Base-by-base conservation (phyloP, 2,888 invertebrate genomes). In the Meliscaeva auricollis region DNA sequence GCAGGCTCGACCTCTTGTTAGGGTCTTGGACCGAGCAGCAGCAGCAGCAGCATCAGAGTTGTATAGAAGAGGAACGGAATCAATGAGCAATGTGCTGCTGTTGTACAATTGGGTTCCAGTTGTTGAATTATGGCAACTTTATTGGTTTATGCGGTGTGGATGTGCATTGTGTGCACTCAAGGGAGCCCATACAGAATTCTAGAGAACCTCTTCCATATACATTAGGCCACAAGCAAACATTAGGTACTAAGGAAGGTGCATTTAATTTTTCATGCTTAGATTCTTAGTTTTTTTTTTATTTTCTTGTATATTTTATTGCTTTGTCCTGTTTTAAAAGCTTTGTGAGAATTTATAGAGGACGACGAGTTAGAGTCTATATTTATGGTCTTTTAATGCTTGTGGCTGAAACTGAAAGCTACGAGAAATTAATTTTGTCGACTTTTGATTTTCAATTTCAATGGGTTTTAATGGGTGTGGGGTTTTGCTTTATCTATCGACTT, bases 91-190 rank as follows among this genome's bases (percentile, higher is more conserved):
- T 84, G 84, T 80, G 75, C 75, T 76, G 35, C 66, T 50, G 52
- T 80, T 38, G 38, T 38, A 70, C 80, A 75, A 78, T 83, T 78
- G 74, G 83, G 73, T 73, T 82, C 62, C 56, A 74, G 74, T 83
- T 84, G 84, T 83, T 84, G 84, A 84, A 79, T 84, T 84, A 84
- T 84, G 76, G 84, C 75, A 84, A 84, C 84, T 84, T 80, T 84
- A 84, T 84, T 76, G 84, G 80, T 84, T 80, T 70, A 84, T 84
- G 79, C 75, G 84, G 84, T 75, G 74, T 58, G 20, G 60, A 72
- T 69, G 74, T 78, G 70, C 74, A 73, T 15, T 52, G 60, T 68
- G 69, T 68, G 69, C 69, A 74, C 52, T 35, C 58, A 44, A 52
- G 64, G 44, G 79, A 44, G 26, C 72, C 72, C 58, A 35, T 26